These are phyloP conservation scores for Caprella mutica DNA, from an alignment of 2,888 invertebrate genomes.

Conservation along the genomic window DNA sequence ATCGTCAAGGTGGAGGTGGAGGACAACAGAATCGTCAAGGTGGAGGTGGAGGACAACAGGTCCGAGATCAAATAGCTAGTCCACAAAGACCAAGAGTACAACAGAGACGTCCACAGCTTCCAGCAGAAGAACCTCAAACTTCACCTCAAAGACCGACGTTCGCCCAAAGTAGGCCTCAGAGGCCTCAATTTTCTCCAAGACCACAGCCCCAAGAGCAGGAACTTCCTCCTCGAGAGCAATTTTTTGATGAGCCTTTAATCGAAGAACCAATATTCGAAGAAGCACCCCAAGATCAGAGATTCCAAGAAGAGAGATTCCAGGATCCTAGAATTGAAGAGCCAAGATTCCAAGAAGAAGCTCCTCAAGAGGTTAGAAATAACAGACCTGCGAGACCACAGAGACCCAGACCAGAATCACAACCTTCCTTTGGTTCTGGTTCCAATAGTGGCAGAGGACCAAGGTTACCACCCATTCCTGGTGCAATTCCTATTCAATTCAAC, in stretches of 20 bases:
- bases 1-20: not conserved
- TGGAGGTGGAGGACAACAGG: not conserved
- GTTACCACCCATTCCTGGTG: conserved; percentile 21
- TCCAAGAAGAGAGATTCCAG: not conserved
- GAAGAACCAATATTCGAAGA: conserved; percentile 10
- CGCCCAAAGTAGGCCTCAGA: not conserved
- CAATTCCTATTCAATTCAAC: conserved; percentile 18
- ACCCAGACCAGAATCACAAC: conserved; percentile 13
- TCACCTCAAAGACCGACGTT: too few species aligned
- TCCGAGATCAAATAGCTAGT: too few species aligned
- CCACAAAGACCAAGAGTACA: too few species aligned
- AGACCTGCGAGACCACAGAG: conserved; percentile 8
- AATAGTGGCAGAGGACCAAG: conserved; percentile 3
- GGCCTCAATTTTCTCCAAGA: not conserved
- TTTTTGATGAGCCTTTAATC: conserved; percentile 1
- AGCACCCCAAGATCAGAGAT: conserved; percentile 1
- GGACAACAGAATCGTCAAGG: not conserved
- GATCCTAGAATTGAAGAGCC: not conserved
- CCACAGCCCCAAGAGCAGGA: conserved; percentile 13
- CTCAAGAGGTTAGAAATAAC: not conserved
- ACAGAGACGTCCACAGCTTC: not conserved
- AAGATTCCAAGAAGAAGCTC: not conserved
- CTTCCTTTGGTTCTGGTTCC: not conserved
- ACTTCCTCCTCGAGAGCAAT: not conserved
- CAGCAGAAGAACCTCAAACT: not conserved